phyloP scores from a whole-genome alignment of 2,113 vertebrate genomes.

The Apeltes quadracus region DNA sequence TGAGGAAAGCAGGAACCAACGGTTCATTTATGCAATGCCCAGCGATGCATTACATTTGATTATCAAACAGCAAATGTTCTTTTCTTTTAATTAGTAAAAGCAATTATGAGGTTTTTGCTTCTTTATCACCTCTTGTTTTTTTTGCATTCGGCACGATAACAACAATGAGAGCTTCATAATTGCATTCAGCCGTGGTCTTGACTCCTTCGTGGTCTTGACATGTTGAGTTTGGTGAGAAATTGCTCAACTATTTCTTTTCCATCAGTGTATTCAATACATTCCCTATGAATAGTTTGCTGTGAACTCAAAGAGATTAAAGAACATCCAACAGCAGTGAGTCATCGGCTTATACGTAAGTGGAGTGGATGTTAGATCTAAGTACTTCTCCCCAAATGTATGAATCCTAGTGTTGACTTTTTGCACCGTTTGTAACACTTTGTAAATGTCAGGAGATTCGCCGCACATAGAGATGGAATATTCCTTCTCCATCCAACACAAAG shows the following conservation, averaged over 20 bases:
- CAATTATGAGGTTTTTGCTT: slow-evolving; percentile 48
- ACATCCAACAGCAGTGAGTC: not conserved
- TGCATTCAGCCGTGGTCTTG: slow-evolving; percentile 10
- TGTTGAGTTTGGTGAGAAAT: not conserved
- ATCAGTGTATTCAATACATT: not conserved
- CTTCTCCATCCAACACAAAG: not conserved
- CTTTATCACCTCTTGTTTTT: slow-evolving; percentile 26
- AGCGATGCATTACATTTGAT: slow-evolving; percentile 52
- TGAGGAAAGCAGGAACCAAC: slow-evolving; percentile 34
- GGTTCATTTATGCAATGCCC: slow-evolving; percentile 43
- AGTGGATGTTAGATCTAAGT: not conserved
- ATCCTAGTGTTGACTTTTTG: not conserved
- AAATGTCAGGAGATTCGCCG: not conserved
- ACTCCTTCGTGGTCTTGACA: slow-evolving; percentile 1
- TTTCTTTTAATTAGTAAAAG: slow-evolving; percentile 60
- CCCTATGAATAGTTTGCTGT: not conserved
- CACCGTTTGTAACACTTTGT: not conserved
- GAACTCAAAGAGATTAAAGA: not conserved
- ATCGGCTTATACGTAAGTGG: not conserved
- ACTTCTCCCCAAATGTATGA: not conserved
- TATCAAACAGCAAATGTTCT: slow-evolving; percentile 41
- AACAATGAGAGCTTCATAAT: slow-evolving; percentile 10
- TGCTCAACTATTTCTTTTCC: not conserved
- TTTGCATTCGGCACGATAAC: slow-evolving; percentile 17
- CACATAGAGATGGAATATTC: not conserved